Conservation (phyloP, 1,140 invertebrate species). For the Pseudomyrmex sp. region DNA sequence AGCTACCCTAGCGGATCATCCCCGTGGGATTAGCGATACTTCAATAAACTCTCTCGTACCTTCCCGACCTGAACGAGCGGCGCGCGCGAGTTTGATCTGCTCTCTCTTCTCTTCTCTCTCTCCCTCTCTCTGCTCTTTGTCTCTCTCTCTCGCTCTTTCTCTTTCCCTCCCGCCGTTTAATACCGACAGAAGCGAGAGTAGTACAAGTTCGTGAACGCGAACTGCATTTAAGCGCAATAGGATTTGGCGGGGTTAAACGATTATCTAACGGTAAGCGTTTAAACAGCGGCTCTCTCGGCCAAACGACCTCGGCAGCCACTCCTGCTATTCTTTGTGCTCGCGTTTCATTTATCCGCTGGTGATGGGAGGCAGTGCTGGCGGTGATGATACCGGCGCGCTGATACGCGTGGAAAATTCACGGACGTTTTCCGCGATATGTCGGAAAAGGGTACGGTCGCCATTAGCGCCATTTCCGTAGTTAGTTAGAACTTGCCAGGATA, state of each 20-base stretch:
- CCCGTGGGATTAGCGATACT: constrained; percentile 77
- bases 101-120: neutral
- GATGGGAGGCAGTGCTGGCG: neutral
- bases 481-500: constrained; percentile 47
- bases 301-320: constrained; percentile 17
- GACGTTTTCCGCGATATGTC: constrained; percentile 41
- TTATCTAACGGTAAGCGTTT: constrained; percentile 40
- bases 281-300: constrained; percentile 26
- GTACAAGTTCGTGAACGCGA: constrained; percentile 36
- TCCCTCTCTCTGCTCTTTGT: neutral
- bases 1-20: constrained; percentile 73
- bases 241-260: constrained; percentile 51
- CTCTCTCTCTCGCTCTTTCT: neutral
- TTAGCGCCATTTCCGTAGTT: constrained; percentile 38
- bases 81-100: constrained; percentile 20
- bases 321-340: constrained; percentile 33
- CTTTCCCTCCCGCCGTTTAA: neutral
- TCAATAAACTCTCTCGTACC: constrained; percentile 74
- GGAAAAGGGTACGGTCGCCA: constrained; percentile 7
- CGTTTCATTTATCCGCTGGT: constrained; percentile 39
- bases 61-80: constrained; percentile 46
- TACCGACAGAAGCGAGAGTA: constrained; percentile 11
- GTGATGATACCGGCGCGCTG: neutral
- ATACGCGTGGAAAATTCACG: neutral
- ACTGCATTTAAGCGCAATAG: constrained; percentile 50